Evolutionary conservation across 2,113 vertebrate genomes (phyloP), one percentile per base, ranked within the genome.

Genomic region (Tetrax tetrax): DNA sequence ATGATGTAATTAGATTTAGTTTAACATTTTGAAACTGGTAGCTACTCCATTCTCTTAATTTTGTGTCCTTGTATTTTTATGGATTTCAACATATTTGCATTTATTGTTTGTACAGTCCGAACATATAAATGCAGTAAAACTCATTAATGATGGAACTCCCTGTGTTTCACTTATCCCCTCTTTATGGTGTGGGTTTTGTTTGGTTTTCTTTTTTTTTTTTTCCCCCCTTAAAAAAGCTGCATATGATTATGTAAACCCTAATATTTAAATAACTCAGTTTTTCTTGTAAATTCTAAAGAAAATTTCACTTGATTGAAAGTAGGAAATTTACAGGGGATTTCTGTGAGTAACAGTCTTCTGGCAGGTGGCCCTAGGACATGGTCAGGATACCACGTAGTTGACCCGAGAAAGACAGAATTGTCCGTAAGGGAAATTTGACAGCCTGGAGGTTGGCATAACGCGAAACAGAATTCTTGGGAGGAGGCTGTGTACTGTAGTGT

Each of bases 1-100:
- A 59, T 97, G 95, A 96, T 96, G 92, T 95, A 95, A 96, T 84
- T 88, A 65, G 80, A 91, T 96, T 89, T 50, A 83, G 87, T 93
- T 97, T 83, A 96, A 92, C 89, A 64, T 89, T 93, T 96, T 92
- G 70, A 90, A 90, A 89, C 50, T 41, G 70, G 60, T 87, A 81
- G 45, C 45, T 77, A 5, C 70, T 85, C 8, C 47, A 41, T 93
- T 88, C 48, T 89, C 29, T 33, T 83, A 59, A 12, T 63, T 90
- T 89, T 76, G 2, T 68, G 24, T 68, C 17, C 11, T 60, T 64
- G 27, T 63, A 7, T 60, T 76, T 89, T 83, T 47, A 43, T 63
- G 20, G 57, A 78, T 89, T 79, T 22, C 65, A 64, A 4, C 23
- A 6, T 50, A 45, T 21, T 79, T 92, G 33, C 17, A 50, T 66